Base-by-base conservation (phyloP, 2,888 invertebrate genomes). In the Mythimna loreyi region DNA sequence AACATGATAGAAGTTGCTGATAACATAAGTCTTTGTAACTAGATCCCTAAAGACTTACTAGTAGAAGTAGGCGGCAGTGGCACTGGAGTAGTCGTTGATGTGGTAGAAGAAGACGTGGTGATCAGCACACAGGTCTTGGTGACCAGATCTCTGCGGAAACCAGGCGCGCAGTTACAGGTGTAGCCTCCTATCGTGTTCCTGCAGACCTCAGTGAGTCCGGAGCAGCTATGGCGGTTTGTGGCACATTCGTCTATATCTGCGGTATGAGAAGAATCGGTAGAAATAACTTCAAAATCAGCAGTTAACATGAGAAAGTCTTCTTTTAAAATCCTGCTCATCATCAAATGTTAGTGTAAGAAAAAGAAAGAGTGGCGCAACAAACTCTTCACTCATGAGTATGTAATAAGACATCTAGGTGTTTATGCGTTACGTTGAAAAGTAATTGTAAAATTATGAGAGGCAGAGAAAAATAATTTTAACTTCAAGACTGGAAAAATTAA, bases 111-210 rank as follows among this genome's bases (percentile, higher is more conserved):
- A 0, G 90, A 83, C 3, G 89, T 85, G 16, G 87, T 86, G 57
- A 89, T 82, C 55, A 90, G 70, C 28, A 85, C 88, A 77, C 96
- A 96, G 1, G 87, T 84, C 1, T 91, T 92, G 0, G 93, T 90
- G 30, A 81, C 49, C n/a, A 95, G 91, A 84, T 98, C 98, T 72
- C 97, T 96, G 7, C 97, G 93, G 91, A 98, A 99, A 0, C 98
- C 98, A 0, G 96, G 92, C 0, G 98, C 98, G 87, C 99, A 99
- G 47, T 97, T 97, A 88, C 98, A 99, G 8, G 96, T 92, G 89
- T 98, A 99, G 6, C 98, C 98, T 0, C 99, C 99, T 0, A 98
- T 97, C 0, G 98, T 97, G 90, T 99, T 99, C 33, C 97, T 96
- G 87, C 99, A 99, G 3, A 96, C 94, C 82, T 97, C 97, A 0